phyloP scores from a whole-genome alignment of 1,140 invertebrate genomes.

The Pseudomyrmex cubaensis region DNA sequence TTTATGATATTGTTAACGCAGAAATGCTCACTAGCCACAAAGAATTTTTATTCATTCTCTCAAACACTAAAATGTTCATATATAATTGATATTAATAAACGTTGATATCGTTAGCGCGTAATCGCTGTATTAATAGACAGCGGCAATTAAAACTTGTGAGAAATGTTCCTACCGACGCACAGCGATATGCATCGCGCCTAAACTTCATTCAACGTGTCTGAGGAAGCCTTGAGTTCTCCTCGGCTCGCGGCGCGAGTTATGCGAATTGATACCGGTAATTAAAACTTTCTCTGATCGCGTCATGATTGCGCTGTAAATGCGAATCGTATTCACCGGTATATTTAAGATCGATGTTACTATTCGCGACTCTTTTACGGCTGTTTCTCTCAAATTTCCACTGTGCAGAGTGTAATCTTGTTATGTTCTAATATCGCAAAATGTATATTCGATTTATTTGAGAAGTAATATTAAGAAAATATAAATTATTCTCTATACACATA shows the following conservation, averaged over 20 bases:
- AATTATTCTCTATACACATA: too few species aligned
- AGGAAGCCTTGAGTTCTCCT: conserved; percentile 53
- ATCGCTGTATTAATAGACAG: conserved; percentile 68
- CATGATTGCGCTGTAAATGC: conserved; percentile 59
- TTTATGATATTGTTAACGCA: conserved; percentile 17
- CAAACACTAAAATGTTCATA: conserved; percentile 30
- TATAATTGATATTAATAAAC: conserved; percentile 42
- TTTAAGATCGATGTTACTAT: not conserved
- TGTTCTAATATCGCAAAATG: not conserved
- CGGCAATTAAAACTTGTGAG: conserved; percentile 70
- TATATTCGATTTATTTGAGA: too few species aligned
- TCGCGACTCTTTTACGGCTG: not conserved
- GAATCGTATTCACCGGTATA: conserved; percentile 45
- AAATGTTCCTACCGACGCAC: conserved; percentile 53
- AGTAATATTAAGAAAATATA: too few species aligned
- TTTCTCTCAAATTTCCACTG: conserved; percentile 6
- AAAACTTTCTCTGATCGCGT: conserved; percentile 70
- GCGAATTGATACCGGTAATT: conserved; percentile 73
- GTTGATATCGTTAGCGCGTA: conserved; percentile 47
- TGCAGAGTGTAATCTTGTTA: not conserved
- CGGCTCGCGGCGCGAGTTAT: conserved; percentile 60
- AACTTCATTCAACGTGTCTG: conserved; percentile 59
- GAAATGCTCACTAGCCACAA: not conserved
- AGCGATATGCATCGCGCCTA: conserved; percentile 18
- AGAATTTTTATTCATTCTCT: not conserved